Evolutionary conservation across 1,140 invertebrate genomes (phyloP).

Genomic region (Kradibia gibbosae): DNA sequence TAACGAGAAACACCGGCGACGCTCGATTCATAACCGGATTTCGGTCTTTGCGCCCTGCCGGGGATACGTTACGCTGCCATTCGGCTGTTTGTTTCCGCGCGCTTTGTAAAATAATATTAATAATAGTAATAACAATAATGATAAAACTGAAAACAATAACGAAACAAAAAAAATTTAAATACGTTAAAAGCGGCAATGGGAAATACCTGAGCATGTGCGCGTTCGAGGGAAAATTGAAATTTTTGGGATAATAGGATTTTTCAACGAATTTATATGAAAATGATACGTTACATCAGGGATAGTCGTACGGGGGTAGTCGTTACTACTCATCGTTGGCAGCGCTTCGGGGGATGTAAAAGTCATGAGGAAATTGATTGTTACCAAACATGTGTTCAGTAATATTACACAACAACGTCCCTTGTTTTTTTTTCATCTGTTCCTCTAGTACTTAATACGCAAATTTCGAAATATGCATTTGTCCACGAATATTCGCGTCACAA

Average conservation of each 20-base stretch:
- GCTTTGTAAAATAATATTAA: background rate
- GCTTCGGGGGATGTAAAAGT: conserved; percentile 27
- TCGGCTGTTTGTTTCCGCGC: background rate
- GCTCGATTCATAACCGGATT: conserved; percentile 37
- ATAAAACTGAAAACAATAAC: background rate
- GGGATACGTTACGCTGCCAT: background rate
- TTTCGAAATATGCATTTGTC: conserved; percentile 21
- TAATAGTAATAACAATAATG: background rate
- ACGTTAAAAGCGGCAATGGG: background rate
- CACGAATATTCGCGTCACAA: conserved; percentile 35
- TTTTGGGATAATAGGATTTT: conserved; percentile 43
- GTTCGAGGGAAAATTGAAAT: background rate
- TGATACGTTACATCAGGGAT: conserved; percentile 38
- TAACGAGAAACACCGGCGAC: conserved; percentile 21
- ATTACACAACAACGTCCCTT: background rate
- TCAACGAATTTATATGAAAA: conserved; percentile 50
- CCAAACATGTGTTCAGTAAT: conserved; percentile 2
- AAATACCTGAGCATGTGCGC: background rate
- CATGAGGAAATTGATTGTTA: conserved; percentile 46
- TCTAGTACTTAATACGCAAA: conserved; percentile 31
- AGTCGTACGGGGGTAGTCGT: background rate
- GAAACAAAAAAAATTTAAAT: background rate
- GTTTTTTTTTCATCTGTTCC: background rate
- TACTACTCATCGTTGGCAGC: background rate
- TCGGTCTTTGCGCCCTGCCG: background rate